A percentile compares a stretch with the other conserved stretches of the same genome.
Evolutionary conservation across 2,888 invertebrate genomes (phyloP).

Genomic region (Pocota personata): DNA sequence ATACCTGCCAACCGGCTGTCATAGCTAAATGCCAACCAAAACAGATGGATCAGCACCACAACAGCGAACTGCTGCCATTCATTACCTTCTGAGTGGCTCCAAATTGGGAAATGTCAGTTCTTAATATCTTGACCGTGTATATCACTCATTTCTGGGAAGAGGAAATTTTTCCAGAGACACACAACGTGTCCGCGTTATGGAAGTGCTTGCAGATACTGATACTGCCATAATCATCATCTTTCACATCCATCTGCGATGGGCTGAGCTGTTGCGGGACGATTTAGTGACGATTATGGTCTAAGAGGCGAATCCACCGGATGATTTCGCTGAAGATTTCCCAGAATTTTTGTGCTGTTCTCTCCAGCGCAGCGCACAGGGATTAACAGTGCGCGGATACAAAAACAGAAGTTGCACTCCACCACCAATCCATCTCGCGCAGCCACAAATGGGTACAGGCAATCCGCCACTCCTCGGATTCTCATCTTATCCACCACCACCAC

Average conservation of each 20-base stretch:
- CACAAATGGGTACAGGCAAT: constrained; percentile 57
- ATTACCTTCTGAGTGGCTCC: constrained; percentile 70
- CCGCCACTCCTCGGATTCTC: constrained; percentile 49
- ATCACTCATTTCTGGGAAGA: constrained; percentile 72
- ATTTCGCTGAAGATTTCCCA: constrained; percentile 49
- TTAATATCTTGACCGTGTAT: constrained; percentile 73
- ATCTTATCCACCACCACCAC: not conserved
- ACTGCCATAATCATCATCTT: constrained; percentile 65
- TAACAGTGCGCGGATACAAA: constrained; percentile 37
- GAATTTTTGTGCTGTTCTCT: constrained; percentile 35
- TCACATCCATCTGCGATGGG: constrained; percentile 7
- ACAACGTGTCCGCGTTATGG: constrained; percentile 17
- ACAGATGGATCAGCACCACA: constrained; percentile 50
- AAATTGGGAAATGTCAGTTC: constrained; percentile 69
- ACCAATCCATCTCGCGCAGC: constrained; percentile 15
- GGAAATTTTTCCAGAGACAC: constrained; percentile 41
- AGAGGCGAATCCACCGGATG: constrained; percentile 59
- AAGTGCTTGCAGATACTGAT: constrained; percentile 41
- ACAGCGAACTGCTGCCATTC: constrained; percentile 59
- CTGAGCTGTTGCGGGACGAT: constrained; percentile 53
- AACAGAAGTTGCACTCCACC: constrained; percentile 35
- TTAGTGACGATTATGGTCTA: constrained; percentile 68
- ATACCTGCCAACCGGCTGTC: constrained; percentile 64
- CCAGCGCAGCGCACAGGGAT: constrained; percentile 48
- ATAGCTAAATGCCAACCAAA: constrained; percentile 67